Base-by-base conservation (phyloP, 2,797 vertebrate genomes). In the Rhyacichthys aspro region DNA sequence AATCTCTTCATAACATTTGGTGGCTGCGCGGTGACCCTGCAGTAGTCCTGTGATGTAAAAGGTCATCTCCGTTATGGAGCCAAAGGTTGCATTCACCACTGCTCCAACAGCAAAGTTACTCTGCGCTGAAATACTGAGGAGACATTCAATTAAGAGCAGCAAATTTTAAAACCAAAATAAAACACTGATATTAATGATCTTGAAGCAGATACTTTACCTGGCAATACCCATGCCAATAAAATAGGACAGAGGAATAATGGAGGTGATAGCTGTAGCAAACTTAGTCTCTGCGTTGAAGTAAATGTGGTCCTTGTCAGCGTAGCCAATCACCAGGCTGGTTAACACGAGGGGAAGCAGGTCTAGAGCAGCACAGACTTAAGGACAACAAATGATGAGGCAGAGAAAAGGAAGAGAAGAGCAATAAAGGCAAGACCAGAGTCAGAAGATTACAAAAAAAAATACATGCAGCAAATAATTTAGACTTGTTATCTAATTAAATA, bases 191-290 rank as follows among this genome's bases (percentile, higher is more conserved):
- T 28, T 4, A 28, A 28, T 28, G 23, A 28, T 34, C 12, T 28
- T 19, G 49, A 54, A 4, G 15, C 2, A 43, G n/a, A 8, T 0
- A 7, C 2, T 12, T 82, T 86, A 95, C 95, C 96, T 96, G 73
- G 96, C 95, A 0, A 96, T 98, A 14, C 94, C 95, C 95, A 96
- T 95, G 41, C 95, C 96, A 0, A 95, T 97, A 74, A 93, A 96
- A 77, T 96, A 96, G 18, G 95, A 96, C 0, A 96, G 86, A 0
- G 94, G 95, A 64, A 96, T 94, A 70, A 96, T 95, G 68, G 95
- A 94, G 42, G 82, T 74, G 61, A 96, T 72, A 14, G 95, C 94
- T n/a, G 86, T 52, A 1, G 87, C 82, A 79, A 97, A 97, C 82
- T 94, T 96, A 1, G 86, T 15, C 0, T 92, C 70, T 0, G 93